Percentiles rank a stretch among this genome's conserved stretches.
Evolutionary conservation across 2,113 vertebrate species (phyloP).

Genomic region (Ictidomys tridecemlineatus): DNA sequence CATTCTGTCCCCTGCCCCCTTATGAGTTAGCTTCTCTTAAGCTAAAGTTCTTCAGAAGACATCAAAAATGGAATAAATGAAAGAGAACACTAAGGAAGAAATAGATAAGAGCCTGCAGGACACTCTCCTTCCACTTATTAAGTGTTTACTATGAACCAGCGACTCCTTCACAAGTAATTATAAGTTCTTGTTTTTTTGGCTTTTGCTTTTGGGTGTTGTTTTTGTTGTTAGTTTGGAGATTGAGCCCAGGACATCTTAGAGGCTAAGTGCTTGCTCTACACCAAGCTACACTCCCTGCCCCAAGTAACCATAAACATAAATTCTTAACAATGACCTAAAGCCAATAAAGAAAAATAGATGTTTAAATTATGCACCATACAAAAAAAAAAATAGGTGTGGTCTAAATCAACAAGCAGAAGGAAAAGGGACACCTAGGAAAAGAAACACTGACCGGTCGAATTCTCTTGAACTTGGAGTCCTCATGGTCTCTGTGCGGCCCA

Average conservation of each 20-base stretch:
- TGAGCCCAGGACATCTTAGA: not conserved
- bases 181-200: not conserved
- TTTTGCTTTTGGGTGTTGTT: too few relatives aligned
- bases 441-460: conserved; percentile 87
- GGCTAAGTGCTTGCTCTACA: not conserved
- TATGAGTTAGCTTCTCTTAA: not conserved
- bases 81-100: not conserved
- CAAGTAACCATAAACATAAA: not conserved
- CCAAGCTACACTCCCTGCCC: not conserved
- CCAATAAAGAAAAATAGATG: conserved; percentile 10
- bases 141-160: not conserved
- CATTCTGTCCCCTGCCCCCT: not conserved
- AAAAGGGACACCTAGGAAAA: not conserved
- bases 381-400: not conserved
- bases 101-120: not conserved
- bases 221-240: too few relatives aligned
- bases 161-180: not conserved
- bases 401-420: conserved; percentile 1
- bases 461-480: conserved; percentile 87
- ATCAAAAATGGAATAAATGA: not conserved
- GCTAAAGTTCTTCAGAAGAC: conserved; percentile 23
- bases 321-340: conserved; percentile 17
- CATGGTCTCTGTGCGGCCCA: conserved; percentile 84
- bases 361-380: not conserved
- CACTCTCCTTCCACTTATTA: not conserved